A percentile compares a stretch with the other conserved stretches of the same genome.
These are phyloP conservation scores for Arion vulgaris DNA, from an alignment of 1,140 invertebrate species.

Conservation along the genomic window DNA sequence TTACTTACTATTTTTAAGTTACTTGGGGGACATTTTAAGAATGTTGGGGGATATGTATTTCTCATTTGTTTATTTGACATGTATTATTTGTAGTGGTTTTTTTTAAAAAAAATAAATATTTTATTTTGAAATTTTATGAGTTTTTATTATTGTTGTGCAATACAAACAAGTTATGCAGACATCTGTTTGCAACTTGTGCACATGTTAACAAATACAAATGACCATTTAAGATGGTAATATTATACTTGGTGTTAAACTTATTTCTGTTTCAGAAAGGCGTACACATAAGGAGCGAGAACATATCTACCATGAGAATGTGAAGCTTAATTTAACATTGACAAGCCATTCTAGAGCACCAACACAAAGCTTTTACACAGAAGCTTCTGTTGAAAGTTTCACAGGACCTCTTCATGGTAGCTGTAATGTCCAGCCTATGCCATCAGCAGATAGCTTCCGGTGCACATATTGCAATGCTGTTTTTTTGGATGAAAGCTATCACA, in stretches of 20 bases:
- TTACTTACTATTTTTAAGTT: no score
- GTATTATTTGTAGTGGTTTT: no score
- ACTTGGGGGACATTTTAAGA: no score
- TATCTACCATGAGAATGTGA: background rate
- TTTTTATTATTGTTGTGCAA: no score
- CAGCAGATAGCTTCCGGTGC: background rate
- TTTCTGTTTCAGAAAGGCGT: slow-evolving; percentile 2
- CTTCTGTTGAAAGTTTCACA: background rate
- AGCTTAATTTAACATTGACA: slow-evolving; percentile 13
- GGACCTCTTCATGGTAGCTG: background rate
- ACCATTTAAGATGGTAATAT: background rate
- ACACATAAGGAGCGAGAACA: background rate
- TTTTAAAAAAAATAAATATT: no score
- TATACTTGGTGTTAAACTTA: background rate
- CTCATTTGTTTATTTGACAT: no score
- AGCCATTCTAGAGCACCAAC: background rate
- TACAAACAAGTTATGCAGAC: no score
- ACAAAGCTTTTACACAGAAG: background rate
- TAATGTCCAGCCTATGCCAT: background rate
- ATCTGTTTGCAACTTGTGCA: no score
- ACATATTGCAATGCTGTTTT: slow-evolving; percentile 11
- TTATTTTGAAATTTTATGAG: no score
- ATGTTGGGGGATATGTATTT: no score
- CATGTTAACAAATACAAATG: no score
- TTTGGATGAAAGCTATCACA: background rate